Base-by-base conservation (phyloP, 2,888 invertebrate species). In the Hirtodrosophila duncani region DNA sequence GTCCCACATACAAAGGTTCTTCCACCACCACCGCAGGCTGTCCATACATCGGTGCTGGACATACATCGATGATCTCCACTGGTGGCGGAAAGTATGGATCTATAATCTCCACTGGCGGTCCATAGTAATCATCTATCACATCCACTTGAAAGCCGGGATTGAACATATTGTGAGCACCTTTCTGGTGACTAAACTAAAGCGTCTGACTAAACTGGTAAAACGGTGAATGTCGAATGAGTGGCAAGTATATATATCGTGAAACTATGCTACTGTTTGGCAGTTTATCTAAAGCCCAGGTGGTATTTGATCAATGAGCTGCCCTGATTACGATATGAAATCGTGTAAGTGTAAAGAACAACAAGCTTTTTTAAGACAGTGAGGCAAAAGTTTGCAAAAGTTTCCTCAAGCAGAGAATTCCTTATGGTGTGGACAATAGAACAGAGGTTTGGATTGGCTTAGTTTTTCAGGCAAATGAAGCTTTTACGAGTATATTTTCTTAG, bases 221-320 rank as follows among this genome's bases (percentile, higher is more conserved):
- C 41, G 26, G 44, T 20, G 23, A 42, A 37, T 59, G 38, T 23
- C n/a, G 38, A 51, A 33, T 39, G 36, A 8, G 13, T 31, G 29
- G 27, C 36, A n/a, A n/a, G 7, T 20, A 20, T 7, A 20, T 20
- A 20, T 5, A 16, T 27, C 27, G 31, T 42, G n/a, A n/a, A 44
- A 49, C n/a, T 49, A 51, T 44, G 26, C 33, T 27, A 34, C 20
- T 23, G 48, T 43, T 10, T 42, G n/a, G n/a, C n/a, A n/a, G n/a
- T 61, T 49, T 79, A 81, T 81, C 81, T 81, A 70, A 81, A 70
- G 74, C 81, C 43, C 30, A 4, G 41, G 55, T n/a, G n/a, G 62
- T 44, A 62, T 81, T 70, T 74, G 81, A 81, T 81, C 77, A 74
- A 81, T 74, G 80, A 75, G 70, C 67, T 61, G 29, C 43, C 66